Evolutionary conservation across 1,140 invertebrate genomes (phyloP).

Genomic region (Lysiphlebus fabarum): DNA sequence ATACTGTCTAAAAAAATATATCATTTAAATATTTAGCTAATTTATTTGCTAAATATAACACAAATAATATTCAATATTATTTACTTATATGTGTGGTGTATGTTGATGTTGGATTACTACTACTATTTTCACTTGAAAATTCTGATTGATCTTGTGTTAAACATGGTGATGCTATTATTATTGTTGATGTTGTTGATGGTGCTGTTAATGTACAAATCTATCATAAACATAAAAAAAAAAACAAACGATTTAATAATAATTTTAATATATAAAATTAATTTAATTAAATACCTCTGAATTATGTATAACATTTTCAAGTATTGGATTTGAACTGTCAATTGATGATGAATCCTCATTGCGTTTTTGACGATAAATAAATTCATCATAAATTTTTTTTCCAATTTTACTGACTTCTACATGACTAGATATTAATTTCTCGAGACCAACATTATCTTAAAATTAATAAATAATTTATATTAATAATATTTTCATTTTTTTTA

Average conservation of each 20-base stretch:
- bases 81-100: conserved; percentile 43
- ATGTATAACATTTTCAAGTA: conserved; percentile 38
- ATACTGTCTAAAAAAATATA: conserved; percentile 38
- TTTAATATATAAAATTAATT: neutral
- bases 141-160: conserved; percentile 33
- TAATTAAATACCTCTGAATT: conserved; percentile 41
- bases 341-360: conserved; percentile 56
- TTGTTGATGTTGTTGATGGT: conserved; percentile 19
- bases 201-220: conserved; percentile 39
- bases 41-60: too few species aligned
- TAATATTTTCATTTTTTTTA: neutral
- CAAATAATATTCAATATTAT: conserved; percentile 53
- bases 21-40: too few species aligned
- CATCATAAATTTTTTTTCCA: conserved; percentile 73
- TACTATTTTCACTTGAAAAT: conserved; percentile 37
- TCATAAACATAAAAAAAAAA: conserved; percentile 25
- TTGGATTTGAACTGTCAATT: conserved; percentile 53
- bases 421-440: conserved; percentile 68
- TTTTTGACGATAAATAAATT: conserved; percentile 62
- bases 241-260: neutral
- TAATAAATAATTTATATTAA: conserved; percentile 12
- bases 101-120: conserved; percentile 34
- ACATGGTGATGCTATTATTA: too few species aligned
- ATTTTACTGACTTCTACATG: conserved; percentile 79
- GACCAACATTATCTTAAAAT: conserved; percentile 55